These are phyloP conservation scores for Ammodytes marinus DNA, from an alignment of 2,113 vertebrate genomes.

Conservation along the genomic window DNA sequence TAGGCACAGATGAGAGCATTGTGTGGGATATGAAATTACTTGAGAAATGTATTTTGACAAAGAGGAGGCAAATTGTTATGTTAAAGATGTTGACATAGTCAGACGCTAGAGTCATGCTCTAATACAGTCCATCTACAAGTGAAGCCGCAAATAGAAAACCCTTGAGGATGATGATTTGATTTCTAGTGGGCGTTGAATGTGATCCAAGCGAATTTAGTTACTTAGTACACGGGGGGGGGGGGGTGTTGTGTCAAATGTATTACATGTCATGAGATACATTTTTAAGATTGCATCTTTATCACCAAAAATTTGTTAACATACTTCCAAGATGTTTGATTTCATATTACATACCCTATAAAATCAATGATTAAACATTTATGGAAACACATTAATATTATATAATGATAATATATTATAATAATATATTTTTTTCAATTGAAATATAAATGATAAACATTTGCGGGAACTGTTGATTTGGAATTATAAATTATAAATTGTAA, in stretches of 20 bases:
- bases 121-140: constrained; percentile 8
- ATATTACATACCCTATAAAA: not conserved
- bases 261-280: not conserved
- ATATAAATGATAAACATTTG: not conserved
- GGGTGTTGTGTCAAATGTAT: not conserved
- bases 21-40: not conserved
- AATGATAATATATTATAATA: too few species aligned
- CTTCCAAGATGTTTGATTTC: not conserved
- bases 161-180: constrained; percentile 15
- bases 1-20: constrained; percentile 35
- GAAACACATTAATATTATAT: not conserved
- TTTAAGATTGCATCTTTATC: not conserved
- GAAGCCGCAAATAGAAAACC: not conserved
- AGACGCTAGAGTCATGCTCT: not conserved
- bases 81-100: not conserved
- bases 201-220: not conserved
- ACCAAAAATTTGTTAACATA: not conserved
- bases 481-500: too few species aligned
- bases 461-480: too few species aligned
- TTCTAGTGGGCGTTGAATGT: constrained; percentile 16
- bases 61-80: not conserved
- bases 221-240: not conserved
- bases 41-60: constrained; percentile 1
- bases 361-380: not conserved
- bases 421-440: not conserved